Evolutionary conservation across 2,797 vertebrate genomes (phyloP), one percentile per base, ranked within the genome.

Genomic region (Paguma larvata): DNA sequence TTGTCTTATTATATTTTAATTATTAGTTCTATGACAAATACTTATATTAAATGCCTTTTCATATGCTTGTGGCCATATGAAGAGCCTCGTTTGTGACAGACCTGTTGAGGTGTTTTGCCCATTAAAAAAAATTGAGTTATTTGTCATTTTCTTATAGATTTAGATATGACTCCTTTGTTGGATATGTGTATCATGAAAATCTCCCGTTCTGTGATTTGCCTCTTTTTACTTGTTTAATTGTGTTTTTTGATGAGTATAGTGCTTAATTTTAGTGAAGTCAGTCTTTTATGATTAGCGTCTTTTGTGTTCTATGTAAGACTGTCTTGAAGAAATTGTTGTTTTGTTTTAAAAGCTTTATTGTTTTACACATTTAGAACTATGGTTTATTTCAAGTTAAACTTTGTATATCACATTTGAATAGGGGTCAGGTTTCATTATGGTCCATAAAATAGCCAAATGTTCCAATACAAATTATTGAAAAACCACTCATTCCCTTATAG

Each of bases 141-240:
- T 91, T 87, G 46, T 89, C 46, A 85, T 94, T 89, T 79, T 95
- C 78, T 79, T 85, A 41, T 63, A 79, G 72, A 67, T 79, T 85
- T 92, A 23, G 10, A 70, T 41, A 65, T 23, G 70, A 70, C 51
- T 44, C 70, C 46, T 95, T 85, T 78, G 32, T 48, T 63, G 32
- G n/a, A 34, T 79, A 41, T 48, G 38, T 32, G 16, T 73, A 38
- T 38, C 38, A 68, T 73, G 46, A 72, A 95, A 85, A 92, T 67
- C 34, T 53, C 32, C 46, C 19, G 41, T 21, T 48, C 72, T 95
- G 46, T 73, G 27, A n/a, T 95, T 95, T 85, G 72, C 41, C 62
- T 67, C 89, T 85, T 90, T 30, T 90, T 48, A 79, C 80, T 68
- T 62, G 48, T 59, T 88, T 80, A 90, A 75, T 68, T 85, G 11